A percentile compares a stretch with the other conserved stretches of the same genome.
Conservation (phyloP, 1,140 invertebrate species). For the Meteorus sp. region DNA sequence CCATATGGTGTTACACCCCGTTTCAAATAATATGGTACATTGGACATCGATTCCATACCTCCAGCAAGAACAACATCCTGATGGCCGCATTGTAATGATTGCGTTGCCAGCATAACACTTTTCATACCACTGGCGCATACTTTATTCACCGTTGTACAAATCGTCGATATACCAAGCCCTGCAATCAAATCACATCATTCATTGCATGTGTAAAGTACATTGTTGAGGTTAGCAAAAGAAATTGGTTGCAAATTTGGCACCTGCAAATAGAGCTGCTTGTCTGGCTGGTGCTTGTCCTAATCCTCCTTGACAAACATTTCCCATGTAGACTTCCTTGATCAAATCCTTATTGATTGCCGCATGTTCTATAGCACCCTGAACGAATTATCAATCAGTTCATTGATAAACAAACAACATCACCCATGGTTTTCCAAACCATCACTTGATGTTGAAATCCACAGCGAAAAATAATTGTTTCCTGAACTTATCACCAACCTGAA, state of each 20-base stretch:
- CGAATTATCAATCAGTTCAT: background rate
- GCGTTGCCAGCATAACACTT: slow-evolving; percentile 89
- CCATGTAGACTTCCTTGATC: slow-evolving; percentile 95
- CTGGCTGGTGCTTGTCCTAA: slow-evolving; percentile 90
- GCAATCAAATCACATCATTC: no score
- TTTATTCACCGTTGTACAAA: slow-evolving; percentile 97
- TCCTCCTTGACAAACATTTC: slow-evolving; percentile 89
- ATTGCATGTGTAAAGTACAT: no score
- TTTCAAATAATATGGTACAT: slow-evolving; percentile 94
- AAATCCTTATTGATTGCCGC: slow-evolving; percentile 78
- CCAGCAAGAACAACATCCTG: slow-evolving; percentile 88
- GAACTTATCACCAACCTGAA: slow-evolving; percentile 63
- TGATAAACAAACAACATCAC: no score
- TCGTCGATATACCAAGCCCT: slow-evolving; percentile 83
- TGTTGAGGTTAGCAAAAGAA: no score
- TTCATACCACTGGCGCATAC: slow-evolving; percentile 99
- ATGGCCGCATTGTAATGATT: slow-evolving; percentile 82
- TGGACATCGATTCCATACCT: slow-evolving; percentile 99
- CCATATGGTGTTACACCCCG: slow-evolving; percentile 91
- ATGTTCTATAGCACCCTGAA: slow-evolving; percentile 77
- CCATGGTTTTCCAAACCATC: no score
- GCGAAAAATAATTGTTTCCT: no score
- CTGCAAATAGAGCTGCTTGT: slow-evolving; percentile 91
- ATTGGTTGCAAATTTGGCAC: slow-evolving; percentile 48
- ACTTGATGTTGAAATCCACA: no score